Percentiles rank a stretch among this genome's conserved stretches.
These are phyloP conservation scores for Anarsia innoxiella DNA, from an alignment of 2,888 invertebrate genomes.

Conservation along the genomic window DNA sequence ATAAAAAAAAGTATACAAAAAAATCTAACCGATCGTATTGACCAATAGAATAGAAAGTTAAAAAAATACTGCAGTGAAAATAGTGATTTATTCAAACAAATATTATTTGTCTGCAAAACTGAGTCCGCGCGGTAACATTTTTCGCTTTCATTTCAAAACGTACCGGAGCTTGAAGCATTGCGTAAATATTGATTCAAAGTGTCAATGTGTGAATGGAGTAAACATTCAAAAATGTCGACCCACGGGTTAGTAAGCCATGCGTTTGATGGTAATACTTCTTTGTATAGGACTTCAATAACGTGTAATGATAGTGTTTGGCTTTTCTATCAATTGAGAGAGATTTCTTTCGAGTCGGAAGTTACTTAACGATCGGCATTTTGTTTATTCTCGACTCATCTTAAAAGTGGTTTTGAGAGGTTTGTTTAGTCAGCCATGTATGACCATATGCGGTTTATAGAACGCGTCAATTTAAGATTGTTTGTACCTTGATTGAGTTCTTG, in stretches of 20 bases:
- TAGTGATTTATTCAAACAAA: no score
- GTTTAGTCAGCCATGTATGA: no score
- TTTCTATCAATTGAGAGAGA: constrained; percentile 14
- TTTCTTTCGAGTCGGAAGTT: constrained; percentile 9
- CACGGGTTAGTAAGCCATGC: constrained; percentile 50
- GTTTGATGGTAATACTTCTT: constrained; percentile 20
- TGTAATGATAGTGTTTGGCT: constrained; percentile 15
- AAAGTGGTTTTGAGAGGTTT: no score
- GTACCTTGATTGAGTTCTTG: no score
- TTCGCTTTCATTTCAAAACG: constrained; percentile 24
- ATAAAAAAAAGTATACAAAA: no score
- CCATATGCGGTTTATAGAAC: no score
- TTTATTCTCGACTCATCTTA: constrained; percentile 7
- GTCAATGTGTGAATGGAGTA: constrained; percentile 42
- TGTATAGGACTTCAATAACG: constrained; percentile 9
- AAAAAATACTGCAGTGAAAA: no score
- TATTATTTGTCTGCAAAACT: no score
- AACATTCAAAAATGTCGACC: constrained; percentile 32
- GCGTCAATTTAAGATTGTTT: no score
- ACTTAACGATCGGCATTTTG: constrained; percentile 6
- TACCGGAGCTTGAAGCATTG: constrained; percentile 27
- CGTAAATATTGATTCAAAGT: constrained; percentile 53
- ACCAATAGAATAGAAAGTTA: no score
- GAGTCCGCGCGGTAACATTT: no score
- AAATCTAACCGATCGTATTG: no score